These are phyloP conservation scores for Papilio dardanus DNA, from an alignment of 1,140 invertebrate genomes.

Conservation along the genomic window DNA sequence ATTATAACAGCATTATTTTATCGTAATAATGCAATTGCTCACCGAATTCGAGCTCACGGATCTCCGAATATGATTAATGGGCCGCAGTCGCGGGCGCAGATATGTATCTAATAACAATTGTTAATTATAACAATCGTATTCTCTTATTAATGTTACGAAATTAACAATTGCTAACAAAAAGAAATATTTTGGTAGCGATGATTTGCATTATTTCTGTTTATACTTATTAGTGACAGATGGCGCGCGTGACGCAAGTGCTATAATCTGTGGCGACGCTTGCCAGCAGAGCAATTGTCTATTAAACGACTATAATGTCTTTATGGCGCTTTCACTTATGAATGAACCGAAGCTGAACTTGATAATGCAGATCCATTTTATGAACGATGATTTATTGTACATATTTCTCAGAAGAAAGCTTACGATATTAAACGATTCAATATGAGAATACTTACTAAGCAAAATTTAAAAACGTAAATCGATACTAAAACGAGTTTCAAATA, in stretches of 20 bases:
- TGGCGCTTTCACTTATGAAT: constrained; percentile 30
- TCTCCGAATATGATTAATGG: constrained; percentile 64
- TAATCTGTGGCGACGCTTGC: constrained; percentile 32
- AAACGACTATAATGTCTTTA: constrained; percentile 27
- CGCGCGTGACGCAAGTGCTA: background rate
- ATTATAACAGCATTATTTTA: no score
- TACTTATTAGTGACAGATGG: background rate
- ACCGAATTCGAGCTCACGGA: constrained; percentile 44
- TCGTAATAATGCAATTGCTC: constrained; percentile 29
- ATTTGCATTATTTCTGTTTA: constrained; percentile 9
- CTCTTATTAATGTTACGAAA: constrained; percentile 4
- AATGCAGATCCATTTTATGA: background rate
- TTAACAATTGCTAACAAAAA: background rate
- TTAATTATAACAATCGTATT: constrained; percentile 47
- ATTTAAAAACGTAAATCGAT: background rate
- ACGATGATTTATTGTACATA: background rate
- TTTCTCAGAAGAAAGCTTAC: background rate
- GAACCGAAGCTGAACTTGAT: constrained; percentile 24
- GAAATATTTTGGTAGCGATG: background rate
- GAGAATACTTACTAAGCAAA: background rate
- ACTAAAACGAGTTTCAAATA: background rate
- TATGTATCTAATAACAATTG: constrained; percentile 38
- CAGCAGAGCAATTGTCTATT: constrained; percentile 29
- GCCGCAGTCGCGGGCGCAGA: constrained; percentile 30
- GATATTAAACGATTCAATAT: background rate